These are phyloP conservation scores for Neomonachus schauinslandi DNA, from an alignment of 2,113 vertebrate genomes.

Conservation along the genomic window DNA sequence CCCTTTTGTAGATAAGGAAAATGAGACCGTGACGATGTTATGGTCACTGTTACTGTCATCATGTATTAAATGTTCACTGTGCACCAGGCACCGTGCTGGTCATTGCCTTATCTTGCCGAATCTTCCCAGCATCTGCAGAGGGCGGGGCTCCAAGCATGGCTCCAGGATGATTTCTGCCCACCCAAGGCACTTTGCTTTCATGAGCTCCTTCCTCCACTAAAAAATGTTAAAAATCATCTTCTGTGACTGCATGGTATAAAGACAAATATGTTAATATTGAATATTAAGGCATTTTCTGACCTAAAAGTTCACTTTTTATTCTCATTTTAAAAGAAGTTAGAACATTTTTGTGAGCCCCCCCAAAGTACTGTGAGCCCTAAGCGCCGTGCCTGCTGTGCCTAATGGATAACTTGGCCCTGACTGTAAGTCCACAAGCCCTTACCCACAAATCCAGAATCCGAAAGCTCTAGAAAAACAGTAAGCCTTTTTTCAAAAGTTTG, in stretches of 20 bases:
- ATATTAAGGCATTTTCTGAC: neutral
- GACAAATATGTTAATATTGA: neutral
- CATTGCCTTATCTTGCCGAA: neutral
- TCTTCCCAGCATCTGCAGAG: neutral
- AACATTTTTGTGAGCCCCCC: neutral
- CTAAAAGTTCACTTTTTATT: neutral
- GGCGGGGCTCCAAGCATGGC: too few species aligned
- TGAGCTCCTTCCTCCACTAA: neutral
- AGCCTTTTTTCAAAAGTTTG: neutral
- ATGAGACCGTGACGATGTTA: neutral
- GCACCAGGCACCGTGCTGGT: neutral
- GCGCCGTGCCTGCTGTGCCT: neutral
- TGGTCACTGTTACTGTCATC: accelerated
- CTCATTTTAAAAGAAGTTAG: neutral
- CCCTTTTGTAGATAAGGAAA: neutral
- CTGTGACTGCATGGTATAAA: neutral
- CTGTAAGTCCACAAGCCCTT: neutral
- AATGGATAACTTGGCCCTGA: neutral
- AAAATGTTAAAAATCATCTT: neutral
- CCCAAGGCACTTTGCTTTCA: neutral
- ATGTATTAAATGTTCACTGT: neutral
- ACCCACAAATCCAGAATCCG: neutral
- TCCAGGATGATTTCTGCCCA: accelerated
- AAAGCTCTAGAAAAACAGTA: neutral
- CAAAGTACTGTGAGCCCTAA: neutral